Evolutionary conservation across 1,140 invertebrate species (phyloP).

Genomic region (Drosophila lacertosa): DNA sequence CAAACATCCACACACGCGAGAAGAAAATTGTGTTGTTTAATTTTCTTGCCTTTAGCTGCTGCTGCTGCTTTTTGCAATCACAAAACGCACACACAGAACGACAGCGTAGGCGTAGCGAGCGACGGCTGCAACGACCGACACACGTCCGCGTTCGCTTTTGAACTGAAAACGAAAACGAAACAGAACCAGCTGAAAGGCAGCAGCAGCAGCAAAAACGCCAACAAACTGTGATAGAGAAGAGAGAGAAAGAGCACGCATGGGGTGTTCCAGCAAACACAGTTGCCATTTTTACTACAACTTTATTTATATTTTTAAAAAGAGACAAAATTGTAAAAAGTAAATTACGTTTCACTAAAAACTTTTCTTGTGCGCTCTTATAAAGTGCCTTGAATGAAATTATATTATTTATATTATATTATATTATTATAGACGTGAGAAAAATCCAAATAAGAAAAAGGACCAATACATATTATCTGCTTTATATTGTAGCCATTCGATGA

Average conservation of each 20-base stretch:
- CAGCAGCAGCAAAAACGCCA: slow-evolving; percentile 36
- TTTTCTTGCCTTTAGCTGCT: slow-evolving; percentile 43
- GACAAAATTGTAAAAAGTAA: too few species aligned
- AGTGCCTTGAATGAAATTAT: too few species aligned
- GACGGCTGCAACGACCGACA: slow-evolving; percentile 50
- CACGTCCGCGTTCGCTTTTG: slow-evolving; percentile 49
- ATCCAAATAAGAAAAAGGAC: too few species aligned
- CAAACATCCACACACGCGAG: slow-evolving; percentile 22
- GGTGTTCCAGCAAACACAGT: slow-evolving; percentile 26
- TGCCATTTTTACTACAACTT: too few species aligned
- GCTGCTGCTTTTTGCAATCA: slow-evolving; percentile 67
- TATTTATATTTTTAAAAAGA: too few species aligned
- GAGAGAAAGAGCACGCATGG: slow-evolving; percentile 9
- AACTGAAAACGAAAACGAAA: slow-evolving; percentile 50
- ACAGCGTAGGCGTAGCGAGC: slow-evolving; percentile 54
- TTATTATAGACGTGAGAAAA: too few species aligned
- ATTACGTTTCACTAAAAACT: too few species aligned
- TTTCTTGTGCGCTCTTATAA: too few species aligned
- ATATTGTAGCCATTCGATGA: too few species aligned
- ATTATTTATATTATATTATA: too few species aligned
- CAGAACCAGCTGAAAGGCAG: slow-evolving; percentile 37
- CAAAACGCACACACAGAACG: slow-evolving; percentile 65
- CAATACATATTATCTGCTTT: too few species aligned
- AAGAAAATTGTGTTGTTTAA: slow-evolving; percentile 43
- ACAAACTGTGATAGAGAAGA: slow-evolving; percentile 20